Percentiles rank a stretch among this genome's conserved stretches.
These are phyloP conservation scores for Antheraea pernyi DNA, from an alignment of 1,140 invertebrate species.

Conservation along the genomic window DNA sequence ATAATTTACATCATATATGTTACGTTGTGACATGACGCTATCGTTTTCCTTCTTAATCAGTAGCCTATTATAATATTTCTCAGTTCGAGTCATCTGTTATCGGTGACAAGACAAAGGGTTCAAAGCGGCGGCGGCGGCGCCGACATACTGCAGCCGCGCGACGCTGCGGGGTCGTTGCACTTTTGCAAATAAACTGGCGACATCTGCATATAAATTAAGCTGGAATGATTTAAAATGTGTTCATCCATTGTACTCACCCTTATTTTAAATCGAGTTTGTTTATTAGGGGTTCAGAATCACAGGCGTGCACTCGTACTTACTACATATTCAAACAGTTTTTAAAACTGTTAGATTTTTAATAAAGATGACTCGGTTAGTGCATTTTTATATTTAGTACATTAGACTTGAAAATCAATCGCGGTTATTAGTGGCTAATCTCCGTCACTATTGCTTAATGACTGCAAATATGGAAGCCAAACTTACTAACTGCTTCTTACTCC, in stretches of 20 bases:
- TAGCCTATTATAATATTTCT: not conserved
- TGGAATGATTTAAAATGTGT: not conserved
- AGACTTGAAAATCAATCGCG: too few relatives aligned
- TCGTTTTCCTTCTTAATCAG: not conserved
- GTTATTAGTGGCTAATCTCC: too few relatives aligned
- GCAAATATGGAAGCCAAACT: too few relatives aligned
- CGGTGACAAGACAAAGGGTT: not conserved
- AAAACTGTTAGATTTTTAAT: not conserved
- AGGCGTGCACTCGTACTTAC: not conserved
- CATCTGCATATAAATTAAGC: not conserved
- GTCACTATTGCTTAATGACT: too few relatives aligned
- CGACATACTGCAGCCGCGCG: too few relatives aligned
- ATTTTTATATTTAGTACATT: too few relatives aligned
- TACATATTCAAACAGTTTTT: not conserved
- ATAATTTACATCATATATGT: not conserved
- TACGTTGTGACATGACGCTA: not conserved
- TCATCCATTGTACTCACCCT: not conserved
- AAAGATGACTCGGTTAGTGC: too few relatives aligned
- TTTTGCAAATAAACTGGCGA: not conserved
- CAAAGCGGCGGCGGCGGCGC: not conserved
- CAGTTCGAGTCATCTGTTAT: slow-evolving; percentile 1
- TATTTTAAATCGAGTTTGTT: not conserved
- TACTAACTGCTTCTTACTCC: too few relatives aligned
- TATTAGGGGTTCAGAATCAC: not conserved
- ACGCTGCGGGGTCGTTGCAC: not conserved